phyloP scores from a whole-genome alignment of 2,888 invertebrate species.

The Ormyrus labotus region DNA sequence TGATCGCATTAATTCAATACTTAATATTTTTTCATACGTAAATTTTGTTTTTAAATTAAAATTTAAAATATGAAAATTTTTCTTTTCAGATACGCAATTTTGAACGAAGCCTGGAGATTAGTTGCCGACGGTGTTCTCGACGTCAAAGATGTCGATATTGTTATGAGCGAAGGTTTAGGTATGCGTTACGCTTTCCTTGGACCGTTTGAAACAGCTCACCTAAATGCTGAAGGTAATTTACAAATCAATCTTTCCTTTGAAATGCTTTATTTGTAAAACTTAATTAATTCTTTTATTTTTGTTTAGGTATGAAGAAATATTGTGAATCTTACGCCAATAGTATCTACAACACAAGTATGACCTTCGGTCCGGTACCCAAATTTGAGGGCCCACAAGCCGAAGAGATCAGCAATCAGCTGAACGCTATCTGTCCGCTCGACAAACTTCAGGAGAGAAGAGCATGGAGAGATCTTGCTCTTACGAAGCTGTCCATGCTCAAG shows the following conservation, averaged over 20 bases:
- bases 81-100: slow-evolving; percentile 86
- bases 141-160: slow-evolving; percentile 92
- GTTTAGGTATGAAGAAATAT: slow-evolving; percentile 79
- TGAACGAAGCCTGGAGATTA: slow-evolving; percentile 94
- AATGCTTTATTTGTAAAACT: background rate
- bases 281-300: background rate
- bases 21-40: too few relatives aligned
- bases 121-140: slow-evolving; percentile 89
- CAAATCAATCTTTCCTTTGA: background rate
- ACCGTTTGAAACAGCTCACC: slow-evolving; percentile 93
- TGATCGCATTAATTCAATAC: background rate
- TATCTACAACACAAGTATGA: slow-evolving; percentile 82
- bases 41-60: too few relatives aligned
- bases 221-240: slow-evolving; percentile 91
- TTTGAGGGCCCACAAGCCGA: slow-evolving; percentile 84
- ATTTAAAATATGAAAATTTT: too few relatives aligned
- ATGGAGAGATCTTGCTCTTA: slow-evolving; percentile 90
- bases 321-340: slow-evolving; percentile 80
- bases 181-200: slow-evolving; percentile 97
- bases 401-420: slow-evolving; percentile 84
- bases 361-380: slow-evolving; percentile 85
- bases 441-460: slow-evolving; percentile 84
- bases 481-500: slow-evolving; percentile 87
- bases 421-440: slow-evolving; percentile 85
- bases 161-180: slow-evolving; percentile 95